Conservation (phyloP, 2,888 invertebrate genomes). For the Cylindroiulus punctatus region DNA sequence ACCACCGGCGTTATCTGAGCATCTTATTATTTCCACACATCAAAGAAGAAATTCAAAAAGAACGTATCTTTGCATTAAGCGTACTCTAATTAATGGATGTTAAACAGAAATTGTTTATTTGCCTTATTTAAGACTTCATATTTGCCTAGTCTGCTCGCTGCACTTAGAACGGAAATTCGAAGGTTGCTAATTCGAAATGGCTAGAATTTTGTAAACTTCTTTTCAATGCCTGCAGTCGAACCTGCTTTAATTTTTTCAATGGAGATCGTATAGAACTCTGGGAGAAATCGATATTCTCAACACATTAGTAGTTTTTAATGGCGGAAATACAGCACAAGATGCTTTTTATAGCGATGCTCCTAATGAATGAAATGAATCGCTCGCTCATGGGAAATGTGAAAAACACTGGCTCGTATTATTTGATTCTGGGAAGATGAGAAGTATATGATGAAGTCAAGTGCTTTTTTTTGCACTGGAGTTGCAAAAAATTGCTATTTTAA, state of each 20-base stretch:
- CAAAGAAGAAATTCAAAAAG: background rate
- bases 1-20: background rate
- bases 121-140: conserved; percentile 9
- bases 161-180: background rate
- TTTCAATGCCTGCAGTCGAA: background rate
- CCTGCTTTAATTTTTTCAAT: background rate
- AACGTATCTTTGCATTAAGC: background rate
- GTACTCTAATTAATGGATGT: conserved; percentile 28
- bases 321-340: background rate
- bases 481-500: background rate
- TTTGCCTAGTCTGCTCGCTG: background rate
- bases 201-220: background rate
- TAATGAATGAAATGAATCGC: background rate
- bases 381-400: background rate
- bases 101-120: conserved; percentile 23
- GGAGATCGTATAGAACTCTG: background rate
- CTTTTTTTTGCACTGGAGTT: background rate
- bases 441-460: background rate
- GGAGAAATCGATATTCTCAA: background rate
- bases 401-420: conserved; percentile 5
- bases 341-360: background rate
- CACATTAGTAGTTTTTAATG: conserved; percentile 9
- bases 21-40: conserved; percentile 17
- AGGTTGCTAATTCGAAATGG: background rate
- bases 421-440: background rate